These are phyloP conservation scores for Xanthorhoe designata DNA, from an alignment of 2,888 invertebrate species.

Conservation along the genomic window DNA sequence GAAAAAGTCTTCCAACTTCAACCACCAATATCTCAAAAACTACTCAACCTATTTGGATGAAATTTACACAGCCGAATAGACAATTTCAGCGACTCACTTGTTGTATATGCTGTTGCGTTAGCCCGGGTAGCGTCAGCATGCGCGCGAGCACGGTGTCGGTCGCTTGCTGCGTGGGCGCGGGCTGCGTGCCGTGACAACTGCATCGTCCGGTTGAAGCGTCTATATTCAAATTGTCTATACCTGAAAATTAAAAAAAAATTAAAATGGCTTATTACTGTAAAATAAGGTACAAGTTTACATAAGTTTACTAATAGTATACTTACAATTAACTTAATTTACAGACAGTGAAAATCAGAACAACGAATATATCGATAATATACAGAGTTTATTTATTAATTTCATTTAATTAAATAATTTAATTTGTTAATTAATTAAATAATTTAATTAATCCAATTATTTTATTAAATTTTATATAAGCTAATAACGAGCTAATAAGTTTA, in stretches of 20 bases:
- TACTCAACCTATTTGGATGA: conserved; percentile 9
- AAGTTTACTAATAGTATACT: no score
- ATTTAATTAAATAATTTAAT: no score
- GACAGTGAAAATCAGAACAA: no score
- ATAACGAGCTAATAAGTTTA: no score
- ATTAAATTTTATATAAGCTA: no score
- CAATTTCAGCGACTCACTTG: conserved; percentile 68
- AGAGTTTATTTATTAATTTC: no score
- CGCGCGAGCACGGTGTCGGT: conserved; percentile 90
- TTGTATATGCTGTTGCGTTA: conserved; percentile 90
- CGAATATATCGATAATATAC: no score
- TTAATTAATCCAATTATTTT: no score
- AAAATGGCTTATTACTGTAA: no score
- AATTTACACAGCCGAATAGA: conserved; percentile 1
- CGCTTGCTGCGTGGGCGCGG: conserved; percentile 24
- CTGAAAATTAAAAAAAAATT: conserved; percentile 18
- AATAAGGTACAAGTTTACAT: no score
- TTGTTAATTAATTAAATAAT: no score
- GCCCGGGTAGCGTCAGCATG: conserved; percentile 92
- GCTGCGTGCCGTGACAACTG: conserved; percentile 55
- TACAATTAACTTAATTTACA: no score
- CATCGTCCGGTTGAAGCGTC: conserved; percentile 67
- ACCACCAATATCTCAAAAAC: neutral
- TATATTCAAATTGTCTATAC: conserved; percentile 33
- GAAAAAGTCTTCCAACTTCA: neutral